Base-by-base conservation (phyloP, 2,113 vertebrate genomes). In the Dolichallabes microphthalmus region DNA sequence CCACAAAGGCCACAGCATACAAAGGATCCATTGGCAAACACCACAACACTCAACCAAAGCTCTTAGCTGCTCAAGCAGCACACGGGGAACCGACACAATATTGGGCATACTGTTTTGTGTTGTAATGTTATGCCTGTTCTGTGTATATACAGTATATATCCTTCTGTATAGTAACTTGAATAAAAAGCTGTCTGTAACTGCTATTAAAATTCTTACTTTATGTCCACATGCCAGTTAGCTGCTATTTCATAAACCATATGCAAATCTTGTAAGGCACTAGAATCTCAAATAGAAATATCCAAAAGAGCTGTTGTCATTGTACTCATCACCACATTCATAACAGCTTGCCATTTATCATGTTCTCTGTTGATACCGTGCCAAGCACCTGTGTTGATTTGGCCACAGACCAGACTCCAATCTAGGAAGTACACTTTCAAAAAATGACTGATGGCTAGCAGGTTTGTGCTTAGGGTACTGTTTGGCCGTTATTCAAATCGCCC, bases 331-430 rank as follows among this genome's bases (percentile, higher is more conserved):
- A 76, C 73, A 80, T 73, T 75, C 82, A 35, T 35, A 60, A 79
- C 80, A 60, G 53, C 45, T 64, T 78, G 60, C n/a, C 63, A 79
- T 85, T 81, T 87, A 60, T 39, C 76, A 69, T 80, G 81, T 73
- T 86, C 69, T 55, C 69, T 77, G 61, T 84, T 81, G 66, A 83
- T 82, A 63, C 53, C 45, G 10, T 80, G 69, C 88, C 89, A 89
- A 86, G 85, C 88, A 89, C 82, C 87, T 86, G 88, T 87, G 85
- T 84, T 79, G 32, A 71, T 22, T 73, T 88, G 86, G 88, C 86
- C 64, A 76, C 69, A 52, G 63, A 80, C 83, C 85, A 86, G 80
- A 82, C 57, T 50, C 75, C 78, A 87, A 84, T 88, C 85, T 79
- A 78, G 52, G 61, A 88, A 86, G 80, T 82, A 84, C 45, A 79